Percentiles rank a stretch among this genome's conserved stretches.
Conservation (phyloP, 2,113 vertebrate genomes). For the Scortum barcoo region DNA sequence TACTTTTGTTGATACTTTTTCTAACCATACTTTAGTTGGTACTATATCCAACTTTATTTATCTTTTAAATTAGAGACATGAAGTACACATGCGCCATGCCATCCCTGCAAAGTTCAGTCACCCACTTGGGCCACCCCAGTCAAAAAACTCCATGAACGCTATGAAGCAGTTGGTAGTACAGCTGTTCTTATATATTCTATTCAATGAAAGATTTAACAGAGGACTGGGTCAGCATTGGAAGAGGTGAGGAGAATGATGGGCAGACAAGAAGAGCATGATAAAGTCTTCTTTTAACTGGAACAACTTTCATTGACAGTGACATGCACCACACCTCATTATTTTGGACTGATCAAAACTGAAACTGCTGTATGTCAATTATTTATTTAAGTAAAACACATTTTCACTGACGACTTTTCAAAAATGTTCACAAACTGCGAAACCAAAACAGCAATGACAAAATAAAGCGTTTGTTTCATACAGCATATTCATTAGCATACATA, state of each 20-base stretch:
- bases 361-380: background rate
- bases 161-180: constrained; percentile 38
- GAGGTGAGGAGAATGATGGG: background rate
- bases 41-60: too few species aligned
- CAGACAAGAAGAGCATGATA: background rate
- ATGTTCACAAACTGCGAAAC: background rate
- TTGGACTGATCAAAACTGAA: background rate
- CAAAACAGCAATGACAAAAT: background rate
- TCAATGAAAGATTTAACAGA: constrained; percentile 40
- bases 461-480: background rate
- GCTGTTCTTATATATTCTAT: constrained; percentile 38
- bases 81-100: too few species aligned
- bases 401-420: background rate
- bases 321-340: background rate
- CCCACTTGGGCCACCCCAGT: too few species aligned
- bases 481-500: background rate
- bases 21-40: too few species aligned
- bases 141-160: too few species aligned
- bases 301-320: constrained; percentile 16
- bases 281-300: background rate
- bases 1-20: too few species aligned
- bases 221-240: constrained; percentile 11
- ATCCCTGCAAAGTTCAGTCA: too few species aligned
- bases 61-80: too few species aligned
- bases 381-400: background rate